Evolutionary conservation across 2,113 vertebrate genomes (phyloP), one percentile per base, ranked within the genome.

Genomic region (Phasianus colchicus): DNA sequence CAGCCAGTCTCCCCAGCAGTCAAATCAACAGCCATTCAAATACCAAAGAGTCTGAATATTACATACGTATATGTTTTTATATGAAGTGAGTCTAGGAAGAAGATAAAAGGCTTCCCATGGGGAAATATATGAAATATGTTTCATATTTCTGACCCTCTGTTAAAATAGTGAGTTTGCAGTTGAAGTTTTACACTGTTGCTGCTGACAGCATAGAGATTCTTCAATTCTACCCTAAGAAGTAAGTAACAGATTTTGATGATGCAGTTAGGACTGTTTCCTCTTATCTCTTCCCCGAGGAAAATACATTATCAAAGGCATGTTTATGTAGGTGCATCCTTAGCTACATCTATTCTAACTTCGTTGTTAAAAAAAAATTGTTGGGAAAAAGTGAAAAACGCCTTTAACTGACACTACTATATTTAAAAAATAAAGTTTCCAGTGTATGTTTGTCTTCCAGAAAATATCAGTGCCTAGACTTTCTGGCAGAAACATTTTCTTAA

Each of bases 191-290:
- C 38, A n/a, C 52, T 43, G 30, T 52, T 92, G 67, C 32, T 93
- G 73, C 78, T 89, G 75, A 80, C 54, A 70, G 84, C 87, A 79
- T 78, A 85, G 58, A 82, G 72, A 66, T 64, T 47, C 34, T 89
- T 38, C 2, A 3, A 47, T 84, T 88, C 57, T 47, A 52, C 27
- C 40, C 36, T n/a, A 57, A 84, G 18, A 92, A 65, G 48, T 65
- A 72, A 67, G 19, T 36, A 72, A 79, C 66, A 89, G 42, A 57
- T 76, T 60, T 13, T 85, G 25, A 83, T 69, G 78, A 55, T 72
- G 88, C 75, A 57, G 57, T 85, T 72, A 50, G 25, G 4, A 8
- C 70, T 84, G 25, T 38, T 93, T 73, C 9, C 0, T 85, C 66
- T 85, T 32, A 21, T 13, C 11, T 69, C 11, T 61, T 90, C 83